Percentiles rank a stretch among this genome's conserved stretches.
Evolutionary conservation across 2,888 invertebrate species (phyloP).

Genomic region (Caenorhabditis sp.): DNA sequence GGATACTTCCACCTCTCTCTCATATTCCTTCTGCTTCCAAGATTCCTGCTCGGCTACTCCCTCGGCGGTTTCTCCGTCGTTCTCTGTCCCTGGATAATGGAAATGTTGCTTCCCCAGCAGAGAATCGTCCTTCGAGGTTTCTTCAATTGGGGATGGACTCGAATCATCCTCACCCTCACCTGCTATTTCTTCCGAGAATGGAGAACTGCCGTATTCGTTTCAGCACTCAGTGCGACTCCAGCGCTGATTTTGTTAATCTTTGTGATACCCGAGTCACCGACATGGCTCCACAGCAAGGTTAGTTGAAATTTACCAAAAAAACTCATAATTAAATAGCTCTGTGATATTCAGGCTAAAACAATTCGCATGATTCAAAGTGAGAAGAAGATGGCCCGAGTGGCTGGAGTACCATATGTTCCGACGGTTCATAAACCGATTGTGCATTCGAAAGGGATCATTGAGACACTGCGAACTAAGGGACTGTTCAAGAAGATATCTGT

Average conservation of each 20-base stretch:
- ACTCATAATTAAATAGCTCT: neutral
- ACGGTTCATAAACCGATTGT: slow-evolving; percentile 57
- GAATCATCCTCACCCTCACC: slow-evolving; percentile 72
- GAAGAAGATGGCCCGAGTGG: slow-evolving; percentile 68
- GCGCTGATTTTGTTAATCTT: slow-evolving; percentile 73
- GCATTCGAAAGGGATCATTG: slow-evolving; percentile 60
- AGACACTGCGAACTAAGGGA: slow-evolving; percentile 64
- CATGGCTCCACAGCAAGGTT: slow-evolving; percentile 76
- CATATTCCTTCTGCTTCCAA: no score
- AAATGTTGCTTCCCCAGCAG: slow-evolving; percentile 75
- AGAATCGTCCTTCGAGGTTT: slow-evolving; percentile 77
- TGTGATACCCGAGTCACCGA: slow-evolving; percentile 79
- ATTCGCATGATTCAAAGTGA: slow-evolving; percentile 71
- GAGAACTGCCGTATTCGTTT: slow-evolving; percentile 69
- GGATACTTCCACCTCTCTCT: no score
- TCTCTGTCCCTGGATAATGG: slow-evolving; percentile 78
- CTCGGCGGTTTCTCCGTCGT: slow-evolving; percentile 75
- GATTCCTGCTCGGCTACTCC: slow-evolving; percentile 72
- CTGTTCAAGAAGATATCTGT: slow-evolving; percentile 66
- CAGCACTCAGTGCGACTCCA: slow-evolving; percentile 68
- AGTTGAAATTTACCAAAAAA: no score
- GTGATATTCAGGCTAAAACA: neutral
- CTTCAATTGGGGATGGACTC: slow-evolving; percentile 77
- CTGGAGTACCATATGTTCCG: slow-evolving; percentile 70
- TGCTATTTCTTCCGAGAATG: slow-evolving; percentile 72